A percentile compares a stretch with the other conserved stretches of the same genome.
These are phyloP conservation scores for Caenorhabditis tropicalis DNA, from an alignment of 1,140 invertebrate genomes.

Conservation along the genomic window DNA sequence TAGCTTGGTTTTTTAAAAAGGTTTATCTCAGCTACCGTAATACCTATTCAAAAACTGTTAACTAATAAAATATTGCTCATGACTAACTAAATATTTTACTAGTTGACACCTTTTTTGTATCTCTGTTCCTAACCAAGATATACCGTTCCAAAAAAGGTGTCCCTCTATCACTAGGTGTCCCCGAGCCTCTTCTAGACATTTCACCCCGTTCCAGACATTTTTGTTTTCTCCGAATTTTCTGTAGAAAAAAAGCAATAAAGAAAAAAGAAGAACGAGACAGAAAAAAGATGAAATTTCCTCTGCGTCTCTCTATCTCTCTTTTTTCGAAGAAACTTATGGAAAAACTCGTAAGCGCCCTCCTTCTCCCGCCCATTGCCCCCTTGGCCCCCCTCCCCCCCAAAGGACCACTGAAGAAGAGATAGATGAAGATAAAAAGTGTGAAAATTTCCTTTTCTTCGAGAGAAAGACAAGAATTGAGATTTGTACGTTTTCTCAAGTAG, in stretches of 20 bases:
- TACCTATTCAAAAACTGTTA: too few relatives aligned
- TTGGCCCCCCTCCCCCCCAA: neutral
- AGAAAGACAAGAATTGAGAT: neutral
- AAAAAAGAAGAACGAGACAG: too few relatives aligned
- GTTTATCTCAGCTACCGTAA: too few relatives aligned
- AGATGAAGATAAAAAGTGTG: slow-evolving; percentile 38
- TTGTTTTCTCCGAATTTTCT: neutral
- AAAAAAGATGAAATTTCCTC: slow-evolving; percentile 17
- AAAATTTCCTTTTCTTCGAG: neutral
- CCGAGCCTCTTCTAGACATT: neutral
- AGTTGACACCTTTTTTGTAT: too few relatives aligned
- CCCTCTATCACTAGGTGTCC: too few relatives aligned
- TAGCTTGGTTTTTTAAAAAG: too few relatives aligned
- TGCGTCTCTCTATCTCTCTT: neutral
- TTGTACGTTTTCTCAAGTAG: neutral
- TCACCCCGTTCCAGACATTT: neutral
- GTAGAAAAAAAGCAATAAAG: slow-evolving; percentile 12
- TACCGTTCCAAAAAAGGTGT: too few relatives aligned
- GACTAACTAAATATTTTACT: too few relatives aligned
- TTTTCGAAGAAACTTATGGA: slow-evolving; percentile 21
- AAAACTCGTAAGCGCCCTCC: slow-evolving; percentile 12
- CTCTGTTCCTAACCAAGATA: too few relatives aligned
- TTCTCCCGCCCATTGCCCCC: neutral
- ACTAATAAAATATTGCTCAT: too few relatives aligned
- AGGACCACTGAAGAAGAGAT: neutral